Conservation (phyloP, 2,888 invertebrate species). For the Alcis repandata region DNA sequence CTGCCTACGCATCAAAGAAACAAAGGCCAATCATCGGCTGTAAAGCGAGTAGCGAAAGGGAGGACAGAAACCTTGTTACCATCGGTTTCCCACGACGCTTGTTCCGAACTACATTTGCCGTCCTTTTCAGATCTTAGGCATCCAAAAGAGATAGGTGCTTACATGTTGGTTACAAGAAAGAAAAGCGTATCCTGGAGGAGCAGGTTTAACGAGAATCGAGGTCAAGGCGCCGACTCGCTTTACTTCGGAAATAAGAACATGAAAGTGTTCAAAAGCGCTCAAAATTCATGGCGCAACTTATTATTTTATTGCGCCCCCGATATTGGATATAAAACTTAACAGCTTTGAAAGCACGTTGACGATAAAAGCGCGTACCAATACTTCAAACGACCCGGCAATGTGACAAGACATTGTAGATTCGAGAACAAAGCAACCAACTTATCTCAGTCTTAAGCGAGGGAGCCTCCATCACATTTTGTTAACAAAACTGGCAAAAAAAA, state of each 20-base stretch:
- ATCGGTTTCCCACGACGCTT: constrained; percentile 76
- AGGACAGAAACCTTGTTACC: constrained; percentile 74
- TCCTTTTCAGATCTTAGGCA: constrained; percentile 54
- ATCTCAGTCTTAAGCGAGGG: background rate
- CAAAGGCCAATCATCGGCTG: constrained; percentile 68
- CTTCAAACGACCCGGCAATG: constrained; percentile 38
- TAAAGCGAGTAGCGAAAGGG: constrained; percentile 68
- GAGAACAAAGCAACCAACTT: background rate
- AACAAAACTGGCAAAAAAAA: background rate
- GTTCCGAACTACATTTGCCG: constrained; percentile 53
- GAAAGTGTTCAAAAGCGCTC: constrained; percentile 26
- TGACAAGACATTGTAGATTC: constrained; percentile 53
- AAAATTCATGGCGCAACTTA: constrained; percentile 32
- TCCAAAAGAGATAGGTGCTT: constrained; percentile 45
- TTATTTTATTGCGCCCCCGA: constrained; percentile 39
- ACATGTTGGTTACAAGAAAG: constrained; percentile 56
- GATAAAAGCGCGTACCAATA: constrained; percentile 40
- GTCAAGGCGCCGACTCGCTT: constrained; percentile 56
- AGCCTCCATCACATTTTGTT: background rate
- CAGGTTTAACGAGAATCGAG: constrained; percentile 64
- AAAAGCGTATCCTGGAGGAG: constrained; percentile 64
- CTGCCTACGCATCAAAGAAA: constrained; percentile 58
- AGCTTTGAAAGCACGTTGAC: constrained; percentile 41
- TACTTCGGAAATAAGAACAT: constrained; percentile 36
- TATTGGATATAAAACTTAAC: constrained; percentile 44